Conservation (phyloP, 1,140 invertebrate genomes). For the Macrosteles quadrilineatus region DNA sequence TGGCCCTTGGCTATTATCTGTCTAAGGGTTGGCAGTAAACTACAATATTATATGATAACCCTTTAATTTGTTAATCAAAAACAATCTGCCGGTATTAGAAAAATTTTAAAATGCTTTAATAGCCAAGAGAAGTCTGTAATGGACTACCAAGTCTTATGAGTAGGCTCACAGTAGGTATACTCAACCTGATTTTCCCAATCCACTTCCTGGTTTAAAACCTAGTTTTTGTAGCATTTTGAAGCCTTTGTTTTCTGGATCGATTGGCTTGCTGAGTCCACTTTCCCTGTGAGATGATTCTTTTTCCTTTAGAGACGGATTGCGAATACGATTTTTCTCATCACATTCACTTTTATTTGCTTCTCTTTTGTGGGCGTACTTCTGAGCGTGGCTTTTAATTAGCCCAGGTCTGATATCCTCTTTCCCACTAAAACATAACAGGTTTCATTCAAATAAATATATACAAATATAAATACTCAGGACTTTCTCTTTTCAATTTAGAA, state of each 20-base stretch:
- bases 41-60: no score
- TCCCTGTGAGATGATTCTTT: slow-evolving; percentile 65
- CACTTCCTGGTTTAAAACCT: slow-evolving; percentile 77
- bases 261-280: slow-evolving; percentile 68
- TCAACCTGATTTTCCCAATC: slow-evolving; percentile 67
- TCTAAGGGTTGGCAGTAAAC: no score
- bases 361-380: slow-evolving; percentile 59
- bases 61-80: no score
- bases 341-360: slow-evolving; percentile 59
- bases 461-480: no score
- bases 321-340: slow-evolving; percentile 52
- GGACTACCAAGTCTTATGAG: no score
- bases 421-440: slow-evolving; percentile 45
- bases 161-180: no score
- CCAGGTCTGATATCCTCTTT: slow-evolving; percentile 60
- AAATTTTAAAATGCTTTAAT: no score
- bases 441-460: no score
- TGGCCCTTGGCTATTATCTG: no score
- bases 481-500: no score
- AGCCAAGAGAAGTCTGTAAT: no score
- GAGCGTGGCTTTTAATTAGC: slow-evolving; percentile 58
- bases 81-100: no score
- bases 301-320: slow-evolving; percentile 53
- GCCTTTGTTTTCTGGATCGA: slow-evolving; percentile 67
- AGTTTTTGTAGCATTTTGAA: slow-evolving; percentile 77